phyloP scores from a whole-genome alignment of 2,888 invertebrate species.

The Marasmarcha lunaedactyla region DNA sequence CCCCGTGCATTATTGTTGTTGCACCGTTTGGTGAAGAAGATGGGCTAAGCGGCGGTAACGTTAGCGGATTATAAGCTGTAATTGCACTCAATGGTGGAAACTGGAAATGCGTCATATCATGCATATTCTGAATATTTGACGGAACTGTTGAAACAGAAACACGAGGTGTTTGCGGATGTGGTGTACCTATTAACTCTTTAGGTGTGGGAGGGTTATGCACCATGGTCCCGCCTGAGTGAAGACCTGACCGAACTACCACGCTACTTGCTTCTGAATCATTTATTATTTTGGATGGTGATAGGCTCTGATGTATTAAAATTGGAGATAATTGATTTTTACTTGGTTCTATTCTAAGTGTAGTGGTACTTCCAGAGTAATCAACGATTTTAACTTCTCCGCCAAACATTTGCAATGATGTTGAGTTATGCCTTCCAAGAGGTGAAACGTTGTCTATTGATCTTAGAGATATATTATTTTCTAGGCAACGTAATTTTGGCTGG shows the following conservation, averaged over 20 bases:
- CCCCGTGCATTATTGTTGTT: conserved; percentile 74
- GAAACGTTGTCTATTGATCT: conserved; percentile 71
- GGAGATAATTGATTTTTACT: conserved; percentile 71
- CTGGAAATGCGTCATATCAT: conserved; percentile 68
- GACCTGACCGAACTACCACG: conserved; percentile 82
- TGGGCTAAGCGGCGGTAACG: conserved; percentile 68
- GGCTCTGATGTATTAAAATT: conserved; percentile 57
- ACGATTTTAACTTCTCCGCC: conserved; percentile 84
- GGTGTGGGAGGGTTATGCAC: conserved; percentile 72
- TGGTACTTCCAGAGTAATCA: conserved; percentile 76
- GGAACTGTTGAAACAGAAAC: conserved; percentile 67
- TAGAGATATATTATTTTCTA: conserved; percentile 56
- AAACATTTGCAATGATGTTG: conserved; percentile 74
- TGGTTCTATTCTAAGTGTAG: conserved; percentile 77
- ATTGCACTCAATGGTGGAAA: conserved; percentile 78
- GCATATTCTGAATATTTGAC: conserved; percentile 66
- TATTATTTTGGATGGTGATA: conserved; percentile 52
- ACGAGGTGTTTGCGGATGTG: conserved; percentile 66
- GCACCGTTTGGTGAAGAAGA: conserved; percentile 67
- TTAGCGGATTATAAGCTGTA: conserved; percentile 78
- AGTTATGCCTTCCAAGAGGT: conserved; percentile 66
- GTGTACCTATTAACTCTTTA: conserved; percentile 45
- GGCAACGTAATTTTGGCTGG: conserved; percentile 61
- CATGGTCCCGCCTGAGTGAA: conserved; percentile 88
- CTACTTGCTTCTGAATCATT: conserved; percentile 71